A percentile compares a stretch with the other conserved stretches of the same genome.
Evolutionary conservation across 2,797 vertebrate genomes (phyloP).

Genomic region (Pogonophryne albipinna): DNA sequence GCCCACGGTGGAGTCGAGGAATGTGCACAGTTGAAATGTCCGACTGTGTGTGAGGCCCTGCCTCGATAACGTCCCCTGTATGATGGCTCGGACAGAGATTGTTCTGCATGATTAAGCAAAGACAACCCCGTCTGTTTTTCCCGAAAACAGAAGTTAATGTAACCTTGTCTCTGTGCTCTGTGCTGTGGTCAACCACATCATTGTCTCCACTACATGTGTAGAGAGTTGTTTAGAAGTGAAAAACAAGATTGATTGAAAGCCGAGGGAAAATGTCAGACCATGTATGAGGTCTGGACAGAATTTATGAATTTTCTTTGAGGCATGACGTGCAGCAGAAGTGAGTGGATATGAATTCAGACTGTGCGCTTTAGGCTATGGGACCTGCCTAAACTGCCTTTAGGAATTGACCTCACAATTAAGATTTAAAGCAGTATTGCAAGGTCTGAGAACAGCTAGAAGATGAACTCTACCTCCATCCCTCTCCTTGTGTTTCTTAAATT

Average conservation of each 20-base stretch:
- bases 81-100: conserved; percentile 62
- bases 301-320: neutral
- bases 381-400: neutral
- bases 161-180: conserved; percentile 65
- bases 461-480: neutral
- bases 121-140: conserved; percentile 2
- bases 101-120: conserved; percentile 70
- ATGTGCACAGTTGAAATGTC: conserved; percentile 73
- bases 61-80: conserved; percentile 44
- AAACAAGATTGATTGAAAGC: neutral
- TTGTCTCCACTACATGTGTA: conserved; percentile 36
- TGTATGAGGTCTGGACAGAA: neutral
- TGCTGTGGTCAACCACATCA: conserved; percentile 63
- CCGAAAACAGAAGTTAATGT: conserved; percentile 66
- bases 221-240: conserved; percentile 12
- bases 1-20: conserved; percentile 76
- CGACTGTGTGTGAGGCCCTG: conserved; percentile 71
- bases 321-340: neutral
- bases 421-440: conserved; percentile 10
- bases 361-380: neutral
- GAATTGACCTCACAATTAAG: neutral
- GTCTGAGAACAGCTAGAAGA: conserved; percentile 4
- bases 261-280: conserved; percentile 30
- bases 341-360: neutral
- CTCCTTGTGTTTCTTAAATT: neutral